These are phyloP conservation scores for Falco punctatus DNA, from an alignment of 2,113 vertebrate species.

Conservation along the genomic window DNA sequence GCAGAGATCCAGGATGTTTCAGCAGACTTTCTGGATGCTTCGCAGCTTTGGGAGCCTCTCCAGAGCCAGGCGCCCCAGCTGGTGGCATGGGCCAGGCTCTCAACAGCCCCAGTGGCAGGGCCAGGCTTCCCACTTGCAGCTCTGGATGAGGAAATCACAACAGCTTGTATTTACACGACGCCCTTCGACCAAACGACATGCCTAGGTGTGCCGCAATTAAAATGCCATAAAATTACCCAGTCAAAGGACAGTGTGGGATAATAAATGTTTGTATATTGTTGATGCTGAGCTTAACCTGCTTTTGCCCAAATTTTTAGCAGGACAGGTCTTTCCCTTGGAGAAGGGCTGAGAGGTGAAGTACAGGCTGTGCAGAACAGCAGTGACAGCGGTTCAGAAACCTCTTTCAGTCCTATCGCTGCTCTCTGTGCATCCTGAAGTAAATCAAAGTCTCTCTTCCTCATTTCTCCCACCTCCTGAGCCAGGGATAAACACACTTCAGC, in stretches of 20 bases:
- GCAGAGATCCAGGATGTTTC: not conserved
- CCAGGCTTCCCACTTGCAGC: not conserved
- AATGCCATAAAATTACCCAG: not conserved
- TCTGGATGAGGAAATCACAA: not conserved
- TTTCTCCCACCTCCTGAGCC: not conserved
- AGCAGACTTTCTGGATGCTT: not conserved
- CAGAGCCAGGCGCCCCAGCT: not conserved
- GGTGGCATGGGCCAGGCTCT: not conserved
- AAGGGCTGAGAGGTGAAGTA: not conserved
- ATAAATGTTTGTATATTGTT: not conserved
- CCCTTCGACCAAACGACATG: not conserved
- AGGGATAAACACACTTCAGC: not conserved
- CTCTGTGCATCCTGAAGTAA: accelerated
- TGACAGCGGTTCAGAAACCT: not conserved
- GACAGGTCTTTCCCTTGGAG: not conserved
- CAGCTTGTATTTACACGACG: not conserved
- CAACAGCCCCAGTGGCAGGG: not conserved
- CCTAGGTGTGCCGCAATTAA: not conserved
- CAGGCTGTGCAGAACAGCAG: accelerated
- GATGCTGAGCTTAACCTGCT: not conserved
- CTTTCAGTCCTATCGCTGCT: not conserved
- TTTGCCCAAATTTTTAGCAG: not conserved
- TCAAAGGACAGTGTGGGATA: not conserved
- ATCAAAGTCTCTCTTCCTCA: not conserved
- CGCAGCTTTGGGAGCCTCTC: not conserved